Conservation (phyloP, 2,113 vertebrate genomes). For the Amia ocellicauda region DNA sequence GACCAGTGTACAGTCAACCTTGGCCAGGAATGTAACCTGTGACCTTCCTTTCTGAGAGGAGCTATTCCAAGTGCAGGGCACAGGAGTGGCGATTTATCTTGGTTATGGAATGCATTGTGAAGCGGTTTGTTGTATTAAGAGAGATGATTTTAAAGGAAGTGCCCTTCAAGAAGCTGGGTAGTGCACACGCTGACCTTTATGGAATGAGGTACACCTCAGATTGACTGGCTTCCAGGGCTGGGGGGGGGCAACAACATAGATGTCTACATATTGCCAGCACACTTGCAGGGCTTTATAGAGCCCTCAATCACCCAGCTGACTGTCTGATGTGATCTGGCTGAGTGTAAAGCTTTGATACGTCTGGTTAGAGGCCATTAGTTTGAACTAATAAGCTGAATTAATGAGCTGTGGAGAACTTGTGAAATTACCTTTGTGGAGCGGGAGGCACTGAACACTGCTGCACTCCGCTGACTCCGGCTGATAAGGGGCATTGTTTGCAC, state of each 20-base stretch:
- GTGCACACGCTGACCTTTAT: constrained; percentile 19
- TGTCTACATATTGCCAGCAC: background rate
- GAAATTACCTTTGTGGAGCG: constrained; percentile 1
- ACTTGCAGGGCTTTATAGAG: background rate
- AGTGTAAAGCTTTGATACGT: background rate
- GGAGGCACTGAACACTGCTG: background rate
- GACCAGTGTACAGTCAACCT: constrained; percentile 57
- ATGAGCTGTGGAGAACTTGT: constrained; percentile 11
- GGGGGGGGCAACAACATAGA: background rate
- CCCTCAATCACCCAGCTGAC: background rate
- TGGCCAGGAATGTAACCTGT: constrained; percentile 64
- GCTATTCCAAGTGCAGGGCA: constrained; percentile 52
- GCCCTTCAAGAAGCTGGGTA: constrained; percentile 33
- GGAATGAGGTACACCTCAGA: background rate
- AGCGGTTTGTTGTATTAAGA: constrained; percentile 41
- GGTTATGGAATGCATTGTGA: constrained; percentile 47
- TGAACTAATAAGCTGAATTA: constrained; percentile 10
- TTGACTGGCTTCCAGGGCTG: background rate
- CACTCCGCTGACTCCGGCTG: background rate
- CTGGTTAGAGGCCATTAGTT: constrained; percentile 10
- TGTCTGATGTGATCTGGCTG: constrained; percentile 1
- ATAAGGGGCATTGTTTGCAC: background rate
- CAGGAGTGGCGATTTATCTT: constrained; percentile 54
- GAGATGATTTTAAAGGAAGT: constrained; percentile 45
- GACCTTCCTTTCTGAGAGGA: constrained; percentile 62